Conservation (phyloP, 2,113 vertebrate species). For the Aramus guarauna region DNA sequence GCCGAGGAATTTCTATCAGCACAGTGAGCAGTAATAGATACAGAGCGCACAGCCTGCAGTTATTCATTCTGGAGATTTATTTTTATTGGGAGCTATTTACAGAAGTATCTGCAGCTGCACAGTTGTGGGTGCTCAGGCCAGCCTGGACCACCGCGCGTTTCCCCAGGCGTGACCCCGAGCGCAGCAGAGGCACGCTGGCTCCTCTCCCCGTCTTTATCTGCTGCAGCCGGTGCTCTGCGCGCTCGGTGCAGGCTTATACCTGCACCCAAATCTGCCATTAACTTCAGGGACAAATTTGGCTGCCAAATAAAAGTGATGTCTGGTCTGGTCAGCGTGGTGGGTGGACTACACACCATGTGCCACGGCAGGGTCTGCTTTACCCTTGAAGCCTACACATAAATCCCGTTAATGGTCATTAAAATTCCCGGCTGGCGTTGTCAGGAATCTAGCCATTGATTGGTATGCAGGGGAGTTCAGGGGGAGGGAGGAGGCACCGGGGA, state of each 20-base stretch:
- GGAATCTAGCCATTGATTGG: background rate
- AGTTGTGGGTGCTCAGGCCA: background rate
- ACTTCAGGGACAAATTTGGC: background rate
- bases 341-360: background rate
- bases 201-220: background rate
- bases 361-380: background rate
- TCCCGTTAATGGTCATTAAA: background rate
- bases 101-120: constrained; percentile 49
- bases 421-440: background rate
- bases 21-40: background rate
- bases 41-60: background rate
- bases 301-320: background rate
- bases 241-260: background rate
- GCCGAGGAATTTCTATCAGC: background rate
- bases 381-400: background rate
- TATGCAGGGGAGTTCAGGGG: background rate
- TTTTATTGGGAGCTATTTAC: constrained; percentile 66
- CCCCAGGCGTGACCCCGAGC: rapidly evolving
- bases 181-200: background rate
- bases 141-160: background rate
- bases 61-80: constrained; percentile 41
- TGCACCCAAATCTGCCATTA: background rate
- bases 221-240: background rate
- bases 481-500: background rate
- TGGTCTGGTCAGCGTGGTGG: rapidly evolving